phyloP scores from a whole-genome alignment of 2,797 vertebrate genomes.

The Silurus lanzhouensis region DNA sequence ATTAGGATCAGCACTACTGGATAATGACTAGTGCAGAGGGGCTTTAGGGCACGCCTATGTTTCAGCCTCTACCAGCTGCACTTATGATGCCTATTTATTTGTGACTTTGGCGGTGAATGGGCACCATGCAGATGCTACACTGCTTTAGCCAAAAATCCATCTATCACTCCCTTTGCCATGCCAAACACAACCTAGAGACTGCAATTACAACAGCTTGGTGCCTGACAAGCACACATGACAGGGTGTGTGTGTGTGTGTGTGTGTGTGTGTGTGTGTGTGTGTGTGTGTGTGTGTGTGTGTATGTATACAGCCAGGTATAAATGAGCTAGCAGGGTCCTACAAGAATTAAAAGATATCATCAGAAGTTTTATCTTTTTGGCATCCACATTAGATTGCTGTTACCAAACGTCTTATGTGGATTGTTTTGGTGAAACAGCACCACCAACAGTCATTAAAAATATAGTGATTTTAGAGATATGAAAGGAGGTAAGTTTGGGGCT shows the following conservation, averaged over 20 bases:
- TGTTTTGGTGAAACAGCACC: neutral
- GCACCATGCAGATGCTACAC: slow-evolving; percentile 33
- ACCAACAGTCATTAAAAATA: neutral
- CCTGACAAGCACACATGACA: slow-evolving; percentile 1
- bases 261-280: slow-evolving; percentile 16
- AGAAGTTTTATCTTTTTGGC: neutral
- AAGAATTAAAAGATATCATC: neutral
- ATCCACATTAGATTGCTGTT: neutral
- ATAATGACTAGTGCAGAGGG: slow-evolving; percentile 41
- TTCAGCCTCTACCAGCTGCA: slow-evolving; percentile 35
- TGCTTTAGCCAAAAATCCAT: slow-evolving; percentile 37
- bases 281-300: neutral
- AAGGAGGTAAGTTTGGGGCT: neutral
- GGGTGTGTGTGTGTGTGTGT: slow-evolving; percentile 6
- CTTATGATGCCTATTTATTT: slow-evolving; percentile 33
- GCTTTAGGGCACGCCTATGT: slow-evolving; percentile 18
- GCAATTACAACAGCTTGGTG: slow-evolving; percentile 35
- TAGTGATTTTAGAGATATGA: neutral
- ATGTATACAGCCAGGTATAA: neutral
- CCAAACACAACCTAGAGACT: slow-evolving; percentile 25
- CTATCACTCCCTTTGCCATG: slow-evolving; percentile 16
- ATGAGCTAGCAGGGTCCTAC: neutral
- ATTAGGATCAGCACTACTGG: slow-evolving; percentile 32
- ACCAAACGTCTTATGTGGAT: neutral
- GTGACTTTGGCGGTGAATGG: slow-evolving; percentile 20